Evolutionary conservation across 2,113 vertebrate genomes (phyloP), one percentile per base, ranked within the genome.

Genomic region (Lepisosteus osseus): DNA sequence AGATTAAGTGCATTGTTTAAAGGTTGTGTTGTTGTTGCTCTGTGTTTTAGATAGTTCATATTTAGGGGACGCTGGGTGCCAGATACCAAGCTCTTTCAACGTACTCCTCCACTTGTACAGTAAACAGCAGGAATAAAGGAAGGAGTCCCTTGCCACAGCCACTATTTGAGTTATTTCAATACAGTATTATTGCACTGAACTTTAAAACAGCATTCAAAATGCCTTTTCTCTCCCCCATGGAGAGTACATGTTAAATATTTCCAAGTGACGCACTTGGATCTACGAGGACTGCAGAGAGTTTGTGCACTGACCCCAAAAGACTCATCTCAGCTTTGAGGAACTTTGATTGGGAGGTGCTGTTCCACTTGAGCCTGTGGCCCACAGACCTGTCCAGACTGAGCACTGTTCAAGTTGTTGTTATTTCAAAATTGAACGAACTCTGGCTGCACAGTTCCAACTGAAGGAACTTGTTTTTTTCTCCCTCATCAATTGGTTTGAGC

Each of bases 141-240:
- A 71, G 54, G 57, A 59, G 51, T 56, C 64, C 55, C 71, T 76
- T 68, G 57, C 65, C 14, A 44, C 63, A 3, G 54, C 67, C 78
- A 71, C 74, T 55, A 72, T 86, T 84, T 77, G 77, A 79, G 78
- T 67, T 65, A 69, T 70, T 74, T 73, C 74, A 84, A 71, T 74
- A 71, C 71, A 86, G 78, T 76, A 56, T 73, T 79, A 71, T 82
- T 78, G 74, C 64, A 77, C 81, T 89, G 86, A 80, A 81, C 76
- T 86, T 81, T 76, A 84, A 89, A 89, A 88, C 78, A 82, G 83
- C 79, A 80, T 82, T 80, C 80, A 76, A 85, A 85, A 86, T 77
- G 78, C 81, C 80, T 86, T 74, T 72, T 76, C 72, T 82, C 72
- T 80, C 77, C 70, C 77, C 67, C 57, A 76, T 47, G 76, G 84